Evolutionary conservation across 2,113 vertebrate genomes (phyloP).

Genomic region (Myiozetetes cayanensis): DNA sequence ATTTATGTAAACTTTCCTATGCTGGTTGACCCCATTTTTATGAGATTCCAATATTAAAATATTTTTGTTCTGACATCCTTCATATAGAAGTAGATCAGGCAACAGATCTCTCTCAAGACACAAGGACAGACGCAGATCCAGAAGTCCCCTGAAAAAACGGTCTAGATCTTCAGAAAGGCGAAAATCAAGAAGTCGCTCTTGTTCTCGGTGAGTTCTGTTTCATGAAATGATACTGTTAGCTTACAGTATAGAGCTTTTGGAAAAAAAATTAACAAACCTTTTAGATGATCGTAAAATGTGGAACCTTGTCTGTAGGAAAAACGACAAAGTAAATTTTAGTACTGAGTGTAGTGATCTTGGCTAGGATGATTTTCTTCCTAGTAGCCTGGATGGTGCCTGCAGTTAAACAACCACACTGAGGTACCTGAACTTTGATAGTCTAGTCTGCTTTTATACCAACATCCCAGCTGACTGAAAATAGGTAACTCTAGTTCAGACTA

Average conservation of each 20-base stretch:
- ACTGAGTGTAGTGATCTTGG: not conserved
- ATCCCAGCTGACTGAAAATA: not conserved
- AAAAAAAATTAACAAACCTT: not conserved
- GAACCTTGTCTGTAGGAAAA: not conserved
- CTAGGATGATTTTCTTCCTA: not conserved
- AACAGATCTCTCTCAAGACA: slow-evolving; percentile 77
- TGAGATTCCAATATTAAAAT: not conserved
- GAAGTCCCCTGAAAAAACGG: slow-evolving; percentile 80
- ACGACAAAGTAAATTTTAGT: not conserved
- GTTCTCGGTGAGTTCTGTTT: slow-evolving; percentile 71
- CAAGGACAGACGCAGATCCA: slow-evolving; percentile 80
- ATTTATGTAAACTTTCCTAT: rapidly evolving
- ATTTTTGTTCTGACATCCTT: not conserved
- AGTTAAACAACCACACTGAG: not conserved
- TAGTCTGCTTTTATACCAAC: not conserved
- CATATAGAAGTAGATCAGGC: slow-evolving; percentile 76
- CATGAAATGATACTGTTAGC: not conserved
- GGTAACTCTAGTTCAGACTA: not conserved
- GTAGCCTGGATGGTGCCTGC: not conserved
- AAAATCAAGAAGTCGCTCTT: slow-evolving; percentile 84
- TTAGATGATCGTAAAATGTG: not conserved
- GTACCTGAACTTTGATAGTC: not conserved
- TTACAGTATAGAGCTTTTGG: not conserved
- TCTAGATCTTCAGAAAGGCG: slow-evolving; percentile 85
- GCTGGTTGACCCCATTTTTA: not conserved